Conservation (phyloP, 2,113 vertebrate species). For the Tauraco erythrolophus region DNA sequence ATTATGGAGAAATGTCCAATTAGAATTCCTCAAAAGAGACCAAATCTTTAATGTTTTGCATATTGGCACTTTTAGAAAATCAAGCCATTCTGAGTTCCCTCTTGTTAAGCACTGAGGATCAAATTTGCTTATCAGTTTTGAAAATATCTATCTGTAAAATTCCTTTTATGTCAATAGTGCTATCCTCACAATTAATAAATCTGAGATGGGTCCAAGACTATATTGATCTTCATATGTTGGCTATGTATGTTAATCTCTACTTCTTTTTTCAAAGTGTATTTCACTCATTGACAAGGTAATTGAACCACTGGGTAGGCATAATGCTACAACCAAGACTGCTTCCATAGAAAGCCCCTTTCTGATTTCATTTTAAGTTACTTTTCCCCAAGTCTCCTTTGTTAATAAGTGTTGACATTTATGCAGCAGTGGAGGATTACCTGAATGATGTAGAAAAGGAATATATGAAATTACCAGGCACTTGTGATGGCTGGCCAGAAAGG, state of each 20-base stretch:
- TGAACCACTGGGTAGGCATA: neutral
- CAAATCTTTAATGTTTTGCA: neutral
- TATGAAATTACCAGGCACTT: neutral
- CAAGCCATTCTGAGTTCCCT: neutral
- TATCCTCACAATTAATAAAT: constrained; percentile 1
- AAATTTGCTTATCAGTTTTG: neutral
- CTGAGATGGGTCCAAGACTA: neutral
- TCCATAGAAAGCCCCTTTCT: neutral
- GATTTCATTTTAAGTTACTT: constrained; percentile 14
- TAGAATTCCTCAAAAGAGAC: neutral
- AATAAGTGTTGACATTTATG: neutral
- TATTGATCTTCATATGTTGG: constrained; percentile 26
- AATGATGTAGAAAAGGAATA: neutral
- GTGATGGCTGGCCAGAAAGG: neutral
- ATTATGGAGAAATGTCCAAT: neutral
- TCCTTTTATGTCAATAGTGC: neutral
- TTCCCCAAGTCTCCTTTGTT: neutral
- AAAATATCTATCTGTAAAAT: neutral
- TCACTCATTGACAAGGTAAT: constrained; percentile 25
- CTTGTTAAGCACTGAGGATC: neutral
- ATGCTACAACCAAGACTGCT: neutral
- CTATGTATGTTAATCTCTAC: neutral
- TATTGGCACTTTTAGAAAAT: neutral
- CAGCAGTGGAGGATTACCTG: neutral
- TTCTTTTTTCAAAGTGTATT: constrained; percentile 21